Evolutionary conservation across 1,140 invertebrate genomes (phyloP).

Genomic region (Sarcophaga peregrina): DNA sequence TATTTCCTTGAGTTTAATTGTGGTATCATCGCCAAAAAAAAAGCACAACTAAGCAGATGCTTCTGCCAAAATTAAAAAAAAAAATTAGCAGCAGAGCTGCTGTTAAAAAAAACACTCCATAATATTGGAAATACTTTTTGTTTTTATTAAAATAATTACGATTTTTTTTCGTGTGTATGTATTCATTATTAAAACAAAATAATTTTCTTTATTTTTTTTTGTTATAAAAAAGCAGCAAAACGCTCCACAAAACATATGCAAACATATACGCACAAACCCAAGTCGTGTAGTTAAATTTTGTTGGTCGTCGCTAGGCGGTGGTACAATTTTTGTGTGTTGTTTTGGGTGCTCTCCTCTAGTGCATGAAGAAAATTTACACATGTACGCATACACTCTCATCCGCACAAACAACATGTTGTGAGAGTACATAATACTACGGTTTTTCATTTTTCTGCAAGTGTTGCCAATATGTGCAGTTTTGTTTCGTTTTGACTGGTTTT

Average conservation of each 20-base stretch:
- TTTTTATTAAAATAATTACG: not conserved
- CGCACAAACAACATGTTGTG: not conserved
- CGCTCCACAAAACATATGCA: not conserved
- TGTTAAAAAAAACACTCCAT: too few species aligned
- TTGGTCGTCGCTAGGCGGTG: slow-evolving; percentile 31
- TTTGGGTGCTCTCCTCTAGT: not conserved
- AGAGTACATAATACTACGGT: not conserved
- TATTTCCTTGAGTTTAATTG: too few species aligned
- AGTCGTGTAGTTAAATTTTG: too few species aligned
- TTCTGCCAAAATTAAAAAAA: too few species aligned
- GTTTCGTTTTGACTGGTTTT: too few species aligned
- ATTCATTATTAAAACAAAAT: not conserved
- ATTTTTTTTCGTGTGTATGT: not conserved
- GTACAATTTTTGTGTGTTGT: not conserved
- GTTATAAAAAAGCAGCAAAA: not conserved
- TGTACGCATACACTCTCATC: not conserved
- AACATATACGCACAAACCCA: not conserved
- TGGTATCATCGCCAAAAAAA: too few species aligned
- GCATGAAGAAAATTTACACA: not conserved
- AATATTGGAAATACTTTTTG: too few species aligned
- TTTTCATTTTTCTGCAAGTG: too few species aligned
- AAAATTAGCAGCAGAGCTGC: too few species aligned
- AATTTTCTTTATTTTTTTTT: not conserved
- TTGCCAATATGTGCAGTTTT: too few species aligned
- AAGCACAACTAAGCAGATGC: too few species aligned